Percentiles rank a stretch among this genome's conserved stretches.
Conservation (phyloP, 1,140 invertebrate genomes). For the Chrysomallon squamiferum region DNA sequence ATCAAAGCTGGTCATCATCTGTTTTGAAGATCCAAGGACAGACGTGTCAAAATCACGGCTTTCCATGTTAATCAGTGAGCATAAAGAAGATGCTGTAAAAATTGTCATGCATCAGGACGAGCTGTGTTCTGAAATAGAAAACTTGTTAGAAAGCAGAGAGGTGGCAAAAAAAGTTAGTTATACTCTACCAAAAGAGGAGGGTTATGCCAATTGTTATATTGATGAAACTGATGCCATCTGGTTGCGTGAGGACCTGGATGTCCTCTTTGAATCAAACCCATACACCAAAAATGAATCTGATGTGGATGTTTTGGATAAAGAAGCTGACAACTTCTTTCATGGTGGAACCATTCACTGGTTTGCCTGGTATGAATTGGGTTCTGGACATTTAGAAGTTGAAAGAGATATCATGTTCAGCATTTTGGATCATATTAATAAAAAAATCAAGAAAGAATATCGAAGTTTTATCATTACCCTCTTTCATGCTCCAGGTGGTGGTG, state of each 20-base stretch:
- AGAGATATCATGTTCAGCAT: slow-evolving; percentile 19
- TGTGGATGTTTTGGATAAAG: slow-evolving; percentile 21
- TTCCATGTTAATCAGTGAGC: slow-evolving; percentile 21
- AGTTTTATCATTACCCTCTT: slow-evolving; percentile 13
- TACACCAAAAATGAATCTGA: slow-evolving; percentile 12
- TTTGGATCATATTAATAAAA: slow-evolving; percentile 18
- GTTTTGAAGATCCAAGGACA: slow-evolving; percentile 12
- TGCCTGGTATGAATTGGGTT: slow-evolving; percentile 25
- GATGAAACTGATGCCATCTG: slow-evolving; percentile 25
- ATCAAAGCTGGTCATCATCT: not conserved
- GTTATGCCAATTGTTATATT: slow-evolving; percentile 8
- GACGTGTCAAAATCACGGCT: slow-evolving; percentile 14
- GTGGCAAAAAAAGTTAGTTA: slow-evolving; percentile 11
- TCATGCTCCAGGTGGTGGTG: slow-evolving; percentile 31
- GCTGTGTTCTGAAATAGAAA: slow-evolving; percentile 18
- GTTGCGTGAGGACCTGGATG: slow-evolving; percentile 35
- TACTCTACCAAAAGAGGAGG: slow-evolving; percentile 17
- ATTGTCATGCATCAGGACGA: slow-evolving; percentile 7
- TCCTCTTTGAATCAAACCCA: slow-evolving; percentile 30
- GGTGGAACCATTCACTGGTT: slow-evolving; percentile 38
- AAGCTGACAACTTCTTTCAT: slow-evolving; percentile 29
- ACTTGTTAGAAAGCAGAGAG: not conserved
- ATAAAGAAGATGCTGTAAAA: not conserved
- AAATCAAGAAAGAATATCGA: slow-evolving; percentile 19
- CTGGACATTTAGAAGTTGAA: slow-evolving; percentile 26